These are phyloP conservation scores for Listrodromus nycthemerus DNA, from an alignment of 2,888 invertebrate species.

Conservation along the genomic window DNA sequence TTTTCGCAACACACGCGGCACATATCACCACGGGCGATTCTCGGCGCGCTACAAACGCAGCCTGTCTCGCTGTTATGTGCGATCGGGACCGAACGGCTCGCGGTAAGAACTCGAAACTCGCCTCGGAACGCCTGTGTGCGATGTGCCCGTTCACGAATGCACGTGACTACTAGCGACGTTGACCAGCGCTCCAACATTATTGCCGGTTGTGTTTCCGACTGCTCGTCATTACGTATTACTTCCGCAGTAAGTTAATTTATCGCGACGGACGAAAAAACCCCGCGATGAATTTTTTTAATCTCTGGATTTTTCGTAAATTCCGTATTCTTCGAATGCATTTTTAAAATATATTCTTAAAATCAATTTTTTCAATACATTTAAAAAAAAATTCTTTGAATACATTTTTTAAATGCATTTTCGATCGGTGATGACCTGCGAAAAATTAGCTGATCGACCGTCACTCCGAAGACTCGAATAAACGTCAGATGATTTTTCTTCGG, in stretches of 20 bases:
- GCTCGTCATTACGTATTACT: slow-evolving; percentile 23
- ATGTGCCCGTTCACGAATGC: slow-evolving; percentile 24
- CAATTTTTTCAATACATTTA: too few relatives aligned
- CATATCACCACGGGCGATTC: background rate
- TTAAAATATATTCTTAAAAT: too few relatives aligned
- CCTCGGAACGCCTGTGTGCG: background rate
- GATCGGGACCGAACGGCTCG: background rate
- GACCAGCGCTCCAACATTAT: slow-evolving; percentile 13
- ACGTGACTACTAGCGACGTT: slow-evolving; percentile 44
- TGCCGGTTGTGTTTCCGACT: slow-evolving; percentile 17
- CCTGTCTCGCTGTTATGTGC: background rate
- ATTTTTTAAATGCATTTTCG: too few relatives aligned
- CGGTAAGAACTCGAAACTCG: background rate
- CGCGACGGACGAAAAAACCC: background rate
- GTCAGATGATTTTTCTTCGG: too few relatives aligned
- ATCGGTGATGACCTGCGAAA: too few relatives aligned
- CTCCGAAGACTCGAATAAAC: too few relatives aligned
- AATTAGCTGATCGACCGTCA: too few relatives aligned
- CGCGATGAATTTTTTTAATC: too few relatives aligned
- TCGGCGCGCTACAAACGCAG: background rate
- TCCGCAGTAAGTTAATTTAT: background rate
- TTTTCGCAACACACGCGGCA: slow-evolving; percentile 12
- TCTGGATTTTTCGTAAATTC: too few relatives aligned
- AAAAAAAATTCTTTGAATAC: too few relatives aligned
- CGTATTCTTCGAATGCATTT: too few relatives aligned